These are phyloP conservation scores for Chaenogobius annularis DNA, from an alignment of 2,113 vertebrate species.

Conservation along the genomic window DNA sequence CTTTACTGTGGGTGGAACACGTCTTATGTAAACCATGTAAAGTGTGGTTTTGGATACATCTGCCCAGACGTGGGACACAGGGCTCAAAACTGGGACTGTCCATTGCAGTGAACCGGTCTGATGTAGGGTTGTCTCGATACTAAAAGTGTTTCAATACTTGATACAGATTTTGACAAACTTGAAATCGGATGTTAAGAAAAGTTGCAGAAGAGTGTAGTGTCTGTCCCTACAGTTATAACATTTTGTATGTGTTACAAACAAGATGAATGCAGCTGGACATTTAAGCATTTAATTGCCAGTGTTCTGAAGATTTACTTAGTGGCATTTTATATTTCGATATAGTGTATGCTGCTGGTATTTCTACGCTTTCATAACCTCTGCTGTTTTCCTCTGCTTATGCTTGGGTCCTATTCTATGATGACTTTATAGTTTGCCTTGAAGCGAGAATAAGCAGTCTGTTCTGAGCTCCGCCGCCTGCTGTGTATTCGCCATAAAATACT, in stretches of 20 bases:
- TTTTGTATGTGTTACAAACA: not conserved
- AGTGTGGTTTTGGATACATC: too few species aligned
- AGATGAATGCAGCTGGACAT: not conserved
- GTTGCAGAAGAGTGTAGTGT: not conserved
- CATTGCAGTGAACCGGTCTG: not conserved
- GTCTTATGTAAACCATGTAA: too few species aligned
- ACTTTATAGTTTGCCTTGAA: constrained; percentile 8
- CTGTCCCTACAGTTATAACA: not conserved
- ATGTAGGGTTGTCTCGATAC: too few species aligned
- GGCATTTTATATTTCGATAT: not conserved
- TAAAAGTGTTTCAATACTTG: too few species aligned
- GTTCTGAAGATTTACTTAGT: not conserved
- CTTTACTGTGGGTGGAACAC: too few species aligned
- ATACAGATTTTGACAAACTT: too few species aligned
- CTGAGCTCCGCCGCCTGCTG: constrained; percentile 33
- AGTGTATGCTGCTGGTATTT: too few species aligned
- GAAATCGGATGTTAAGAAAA: not conserved
- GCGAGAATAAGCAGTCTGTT: constrained; percentile 28
- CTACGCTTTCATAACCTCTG: too few species aligned
- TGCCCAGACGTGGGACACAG: too few species aligned
- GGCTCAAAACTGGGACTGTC: not conserved
- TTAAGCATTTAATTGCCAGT: not conserved
- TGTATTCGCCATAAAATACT: constrained; percentile 54
- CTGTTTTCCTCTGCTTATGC: not conserved
- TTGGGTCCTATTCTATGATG: not conserved